phyloP scores from a whole-genome alignment of 2,113 vertebrate genomes.

The Pangasianodon hypophthalmus region DNA sequence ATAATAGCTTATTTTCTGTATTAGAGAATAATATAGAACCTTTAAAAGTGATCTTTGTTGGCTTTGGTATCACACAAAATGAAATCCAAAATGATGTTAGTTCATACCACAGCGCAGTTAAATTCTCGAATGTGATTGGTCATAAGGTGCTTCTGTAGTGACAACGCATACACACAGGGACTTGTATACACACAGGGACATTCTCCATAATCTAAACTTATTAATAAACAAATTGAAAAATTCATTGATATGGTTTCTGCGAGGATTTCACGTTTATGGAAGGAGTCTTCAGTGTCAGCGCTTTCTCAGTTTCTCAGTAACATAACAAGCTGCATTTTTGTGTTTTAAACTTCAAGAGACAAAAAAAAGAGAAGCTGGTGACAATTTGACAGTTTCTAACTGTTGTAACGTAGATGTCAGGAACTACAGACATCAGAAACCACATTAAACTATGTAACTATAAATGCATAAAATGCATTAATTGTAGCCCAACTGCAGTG shows the following conservation, averaged over 20 bases:
- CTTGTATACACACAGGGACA: neutral
- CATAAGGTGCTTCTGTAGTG: too few relatives aligned
- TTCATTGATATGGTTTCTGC: neutral
- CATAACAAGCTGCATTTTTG: neutral
- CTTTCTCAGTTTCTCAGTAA: neutral
- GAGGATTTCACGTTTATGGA: neutral
- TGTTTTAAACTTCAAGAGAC: neutral
- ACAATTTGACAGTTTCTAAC: neutral
- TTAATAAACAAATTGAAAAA: too few relatives aligned
- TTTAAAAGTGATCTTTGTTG: neutral
- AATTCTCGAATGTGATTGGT: too few relatives aligned
- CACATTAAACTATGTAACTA: neutral
- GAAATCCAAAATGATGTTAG: neutral
- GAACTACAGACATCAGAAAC: too few relatives aligned
- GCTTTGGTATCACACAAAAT: neutral
- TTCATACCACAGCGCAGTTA: neutral
- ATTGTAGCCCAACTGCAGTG: too few relatives aligned
- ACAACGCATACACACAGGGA: neutral
- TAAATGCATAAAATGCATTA: neutral
- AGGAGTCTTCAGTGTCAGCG: neutral
- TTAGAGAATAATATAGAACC: neutral
- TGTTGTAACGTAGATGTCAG: neutral
- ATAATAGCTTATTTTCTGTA: neutral
- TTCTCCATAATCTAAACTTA: neutral
- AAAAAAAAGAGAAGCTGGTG: neutral